These are phyloP conservation scores for Hydropsyche betteni DNA, from an alignment of 2,888 invertebrate genomes.

Conservation along the genomic window DNA sequence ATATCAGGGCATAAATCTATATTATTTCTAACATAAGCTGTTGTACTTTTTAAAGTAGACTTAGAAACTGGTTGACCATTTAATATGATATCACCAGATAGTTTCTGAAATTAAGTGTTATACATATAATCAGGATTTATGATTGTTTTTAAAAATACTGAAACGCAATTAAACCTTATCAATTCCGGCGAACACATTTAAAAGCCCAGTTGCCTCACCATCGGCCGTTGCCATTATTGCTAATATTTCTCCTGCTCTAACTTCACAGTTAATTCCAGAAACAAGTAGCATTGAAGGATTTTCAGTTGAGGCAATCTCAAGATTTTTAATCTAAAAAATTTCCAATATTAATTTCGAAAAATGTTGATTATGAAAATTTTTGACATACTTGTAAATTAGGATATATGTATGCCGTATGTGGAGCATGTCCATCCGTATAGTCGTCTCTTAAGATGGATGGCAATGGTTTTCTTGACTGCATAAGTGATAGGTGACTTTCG, in stretches of 20 bases:
- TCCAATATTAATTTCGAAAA: not conserved
- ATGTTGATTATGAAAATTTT: not conserved
- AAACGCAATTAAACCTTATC: constrained; percentile 60
- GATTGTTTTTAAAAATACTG: constrained; percentile 32
- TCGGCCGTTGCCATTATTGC: constrained; percentile 91
- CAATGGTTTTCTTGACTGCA: constrained; percentile 63
- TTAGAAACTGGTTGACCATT: constrained; percentile 86
- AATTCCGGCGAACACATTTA: constrained; percentile 85
- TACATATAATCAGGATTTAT: not conserved
- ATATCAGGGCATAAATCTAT: constrained; percentile 83
- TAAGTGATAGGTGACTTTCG: constrained; percentile 70
- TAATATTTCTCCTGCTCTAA: constrained; percentile 88
- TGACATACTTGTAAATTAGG: constrained; percentile 72
- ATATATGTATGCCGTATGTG: constrained; percentile 67
- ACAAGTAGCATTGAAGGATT: constrained; percentile 69
- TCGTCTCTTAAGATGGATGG: constrained; percentile 69
- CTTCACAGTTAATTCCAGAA: constrained; percentile 85
- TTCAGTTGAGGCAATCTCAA: constrained; percentile 70
- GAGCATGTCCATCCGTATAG: constrained; percentile 63
- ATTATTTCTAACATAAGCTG: constrained; percentile 80
- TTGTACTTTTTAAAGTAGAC: constrained; percentile 73
- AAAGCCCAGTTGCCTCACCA: constrained; percentile 84
- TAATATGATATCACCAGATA: constrained; percentile 81
- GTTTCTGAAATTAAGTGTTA: constrained; percentile 58
- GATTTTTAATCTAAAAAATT: constrained; percentile 66